These are phyloP conservation scores for Sinocyclocheilus maitianheensis DNA, from an alignment of 2,113 vertebrate genomes.

Conservation along the genomic window DNA sequence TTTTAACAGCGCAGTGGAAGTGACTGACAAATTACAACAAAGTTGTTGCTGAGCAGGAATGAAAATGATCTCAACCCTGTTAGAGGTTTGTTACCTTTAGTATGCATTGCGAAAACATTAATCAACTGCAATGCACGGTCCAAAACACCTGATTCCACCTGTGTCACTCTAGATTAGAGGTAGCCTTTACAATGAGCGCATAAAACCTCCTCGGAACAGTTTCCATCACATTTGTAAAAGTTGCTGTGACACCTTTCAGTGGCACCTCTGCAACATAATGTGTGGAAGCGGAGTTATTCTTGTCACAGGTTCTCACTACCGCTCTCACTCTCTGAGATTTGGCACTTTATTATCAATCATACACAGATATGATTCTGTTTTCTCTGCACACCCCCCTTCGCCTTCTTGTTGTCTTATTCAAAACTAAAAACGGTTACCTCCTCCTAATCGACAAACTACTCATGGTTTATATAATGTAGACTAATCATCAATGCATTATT, in stretches of 20 bases:
- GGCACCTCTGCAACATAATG: slow-evolving; percentile 44
- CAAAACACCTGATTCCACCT: slow-evolving; percentile 54
- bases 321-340: slow-evolving; percentile 34
- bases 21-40: slow-evolving; percentile 37
- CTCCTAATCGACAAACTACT: background rate
- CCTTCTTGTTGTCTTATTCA: background rate
- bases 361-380: slow-evolving; percentile 29
- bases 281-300: slow-evolving; percentile 49
- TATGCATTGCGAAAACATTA: slow-evolving; percentile 55
- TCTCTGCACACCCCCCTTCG: background rate
- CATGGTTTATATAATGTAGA: background rate
- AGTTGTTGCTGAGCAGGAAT: slow-evolving; percentile 37
- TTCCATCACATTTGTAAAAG: slow-evolving; percentile 55
- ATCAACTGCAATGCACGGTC: slow-evolving; percentile 53
- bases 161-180: slow-evolving; percentile 50
- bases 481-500: background rate
- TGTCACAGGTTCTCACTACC: slow-evolving; percentile 35
- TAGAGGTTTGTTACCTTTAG: slow-evolving; percentile 29
- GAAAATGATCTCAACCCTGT: slow-evolving; percentile 46
- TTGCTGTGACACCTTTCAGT: slow-evolving; percentile 48
- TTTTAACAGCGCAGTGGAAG: slow-evolving; percentile 9
- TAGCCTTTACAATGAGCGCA: slow-evolving; percentile 37
- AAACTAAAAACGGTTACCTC: background rate
- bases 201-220: slow-evolving; percentile 47
- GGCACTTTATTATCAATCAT: slow-evolving; percentile 35